Base-by-base conservation (phyloP, 2,888 invertebrate species). In the Stenurella melanura region DNA sequence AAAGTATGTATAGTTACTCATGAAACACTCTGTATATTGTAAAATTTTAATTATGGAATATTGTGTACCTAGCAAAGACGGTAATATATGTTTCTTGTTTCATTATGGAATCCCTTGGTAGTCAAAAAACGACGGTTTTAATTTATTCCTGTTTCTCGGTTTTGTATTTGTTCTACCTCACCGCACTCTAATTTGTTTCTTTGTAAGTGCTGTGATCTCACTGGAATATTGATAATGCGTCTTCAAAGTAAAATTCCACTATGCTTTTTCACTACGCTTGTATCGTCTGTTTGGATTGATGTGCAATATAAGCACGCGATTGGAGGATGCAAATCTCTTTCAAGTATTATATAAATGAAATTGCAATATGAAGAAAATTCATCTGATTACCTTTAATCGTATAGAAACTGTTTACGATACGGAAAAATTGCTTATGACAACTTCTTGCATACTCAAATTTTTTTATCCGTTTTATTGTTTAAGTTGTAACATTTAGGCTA, bases 111-210 rank as follows among this genome's bases (percentile, higher is more conserved):
- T 67, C 54, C 26, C 54, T 54, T 54, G 67, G 21, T 26, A 9
- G 26, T 15, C 34, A 67, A 67, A 72, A 72, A 72, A 72, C 63
- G 74, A 68, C 69, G 30, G 72, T 80, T 80, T 78, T 78, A 80
- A 78, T 78, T 78, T 78, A 78, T 80, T 80, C 76, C 42, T 64
- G 64, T 64, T 64, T 64, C 42, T 38, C 42, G 42, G 42, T 67
- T 56, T 74, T 64, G 42, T 56, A 19, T 80, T 78, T 75, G 80
- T 78, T 73, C 79, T 69, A 68, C 60, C 64, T 76, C 77, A 73
- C 75, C 64, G 78, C 78, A 73, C 78, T 75, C 75, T 80, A 78
- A 79, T 80, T 80, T 80, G 79, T 79, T 77, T 74, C 80, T 80
- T 80, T 80, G 80, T 76, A 71, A 68, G 50, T 21, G 61, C 61